Evolutionary conservation across 2,888 invertebrate genomes (phyloP).

Genomic region (Miltochrista miniata): DNA sequence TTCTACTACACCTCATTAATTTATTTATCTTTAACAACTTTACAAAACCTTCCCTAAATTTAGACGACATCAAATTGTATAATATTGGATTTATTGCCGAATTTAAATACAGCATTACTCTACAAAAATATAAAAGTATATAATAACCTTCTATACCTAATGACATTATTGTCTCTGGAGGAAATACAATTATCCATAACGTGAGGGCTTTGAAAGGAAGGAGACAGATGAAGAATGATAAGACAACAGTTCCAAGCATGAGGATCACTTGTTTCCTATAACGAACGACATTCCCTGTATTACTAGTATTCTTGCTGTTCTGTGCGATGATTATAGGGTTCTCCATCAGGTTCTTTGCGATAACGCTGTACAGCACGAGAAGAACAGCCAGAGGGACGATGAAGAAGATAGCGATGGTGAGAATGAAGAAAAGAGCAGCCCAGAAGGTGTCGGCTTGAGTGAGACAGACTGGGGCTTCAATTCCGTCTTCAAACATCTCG

Average conservation of each 20-base stretch:
- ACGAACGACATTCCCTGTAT: conserved; percentile 84
- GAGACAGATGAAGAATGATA: conserved; percentile 95
- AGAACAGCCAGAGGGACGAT: conserved; percentile 92
- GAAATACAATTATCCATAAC: conserved; percentile 92
- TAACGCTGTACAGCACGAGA: conserved; percentile 91
- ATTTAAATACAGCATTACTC: conserved; percentile 94
- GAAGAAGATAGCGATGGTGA: conserved; percentile 93
- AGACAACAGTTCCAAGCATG: conserved; percentile 94
- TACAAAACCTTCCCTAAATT: conserved; percentile 92
- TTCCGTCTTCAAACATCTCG: conserved; percentile 89
- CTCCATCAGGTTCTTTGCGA: conserved; percentile 93
- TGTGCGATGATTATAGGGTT: conserved; percentile 89
- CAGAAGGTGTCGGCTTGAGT: conserved; percentile 91
- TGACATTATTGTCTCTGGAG: conserved; percentile 86
- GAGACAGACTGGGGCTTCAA: conserved; percentile 89
- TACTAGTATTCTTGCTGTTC: conserved; percentile 75
- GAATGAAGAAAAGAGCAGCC: conserved; percentile 91
- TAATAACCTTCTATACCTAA: conserved; percentile 93
- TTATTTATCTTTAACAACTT: conserved; percentile 83
- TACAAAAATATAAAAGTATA: conserved; percentile 92
- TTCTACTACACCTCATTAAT: conserved; percentile 70
- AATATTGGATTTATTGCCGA: conserved; percentile 96
- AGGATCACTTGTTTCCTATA: conserved; percentile 92
- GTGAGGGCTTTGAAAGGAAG: conserved; percentile 95
- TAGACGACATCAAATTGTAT: conserved; percentile 96